phyloP scores from a whole-genome alignment of 2,888 invertebrate species.

The Brachyptera risi region DNA sequence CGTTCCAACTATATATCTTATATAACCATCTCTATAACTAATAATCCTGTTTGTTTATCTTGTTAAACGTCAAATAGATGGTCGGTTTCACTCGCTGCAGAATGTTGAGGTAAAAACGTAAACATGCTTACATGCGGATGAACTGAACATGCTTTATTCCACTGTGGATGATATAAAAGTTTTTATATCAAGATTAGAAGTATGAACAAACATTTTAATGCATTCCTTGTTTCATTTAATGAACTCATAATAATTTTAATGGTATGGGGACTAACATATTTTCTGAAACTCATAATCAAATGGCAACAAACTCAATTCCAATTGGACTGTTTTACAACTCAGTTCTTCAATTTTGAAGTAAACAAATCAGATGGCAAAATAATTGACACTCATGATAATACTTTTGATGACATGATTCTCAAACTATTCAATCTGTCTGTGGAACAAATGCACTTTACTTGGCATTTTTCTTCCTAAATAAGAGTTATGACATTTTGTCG shows the following conservation, averaged over 20 bases:
- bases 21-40: too few relatives aligned
- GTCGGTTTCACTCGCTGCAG: too few relatives aligned
- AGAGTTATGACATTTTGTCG: background rate
- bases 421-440: background rate
- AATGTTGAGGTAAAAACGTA: background rate
- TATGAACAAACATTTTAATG: background rate
- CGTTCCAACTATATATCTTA: too few relatives aligned
- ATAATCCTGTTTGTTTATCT: too few relatives aligned
- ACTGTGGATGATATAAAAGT: background rate
- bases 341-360: background rate
- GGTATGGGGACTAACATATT: background rate
- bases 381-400: background rate
- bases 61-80: too few relatives aligned
- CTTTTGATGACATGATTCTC: background rate
- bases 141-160: background rate
- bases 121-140: background rate
- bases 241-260: background rate
- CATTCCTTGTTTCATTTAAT: background rate
- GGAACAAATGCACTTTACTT: background rate
- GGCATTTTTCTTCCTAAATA: background rate
- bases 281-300: background rate
- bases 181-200: background rate
- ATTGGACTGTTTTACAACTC: background rate
- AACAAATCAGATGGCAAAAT: background rate
- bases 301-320: background rate